phyloP scores from a whole-genome alignment of 2,888 invertebrate species.

The Xestia ashworthii region DNA sequence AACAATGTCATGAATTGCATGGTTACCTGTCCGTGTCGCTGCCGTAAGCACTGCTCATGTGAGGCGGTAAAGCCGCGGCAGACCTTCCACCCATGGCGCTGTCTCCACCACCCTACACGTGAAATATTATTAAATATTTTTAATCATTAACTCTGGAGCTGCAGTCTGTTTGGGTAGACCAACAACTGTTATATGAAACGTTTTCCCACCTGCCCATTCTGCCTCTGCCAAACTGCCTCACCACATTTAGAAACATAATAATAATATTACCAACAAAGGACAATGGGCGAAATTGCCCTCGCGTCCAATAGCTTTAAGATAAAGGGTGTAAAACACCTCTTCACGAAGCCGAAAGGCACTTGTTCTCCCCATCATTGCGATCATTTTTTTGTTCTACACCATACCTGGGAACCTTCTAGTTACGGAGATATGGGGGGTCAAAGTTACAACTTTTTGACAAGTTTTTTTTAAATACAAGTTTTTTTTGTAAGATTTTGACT shows the following conservation, averaged over 20 bases:
- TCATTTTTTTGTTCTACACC: too few species aligned
- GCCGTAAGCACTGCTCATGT: conserved; percentile 81
- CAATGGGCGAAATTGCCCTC: too few species aligned
- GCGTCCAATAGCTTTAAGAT: too few species aligned
- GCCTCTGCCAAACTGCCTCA: neutral
- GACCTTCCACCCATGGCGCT: conserved; percentile 76
- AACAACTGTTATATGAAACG: neutral
- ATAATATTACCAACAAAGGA: neutral
- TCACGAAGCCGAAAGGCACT: too few species aligned
- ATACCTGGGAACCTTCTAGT: too few species aligned
- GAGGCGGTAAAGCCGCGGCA: conserved; percentile 79
- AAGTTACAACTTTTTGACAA: too few species aligned
- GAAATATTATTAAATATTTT: neutral
- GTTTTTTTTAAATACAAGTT: too few species aligned
- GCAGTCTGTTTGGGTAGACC: neutral
- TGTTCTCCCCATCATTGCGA: too few species aligned
- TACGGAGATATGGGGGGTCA: too few species aligned
- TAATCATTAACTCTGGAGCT: neutral
- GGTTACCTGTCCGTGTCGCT: conserved; percentile 86
- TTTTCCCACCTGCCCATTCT: neutral
- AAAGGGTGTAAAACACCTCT: too few species aligned
- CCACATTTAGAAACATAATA: neutral
- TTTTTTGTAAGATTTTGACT: too few species aligned
- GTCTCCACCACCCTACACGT: conserved; percentile 80
- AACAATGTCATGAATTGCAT: too few species aligned